Evolutionary conservation across 2,797 vertebrate genomes (phyloP).

Genomic region (Siniperca undulata): DNA sequence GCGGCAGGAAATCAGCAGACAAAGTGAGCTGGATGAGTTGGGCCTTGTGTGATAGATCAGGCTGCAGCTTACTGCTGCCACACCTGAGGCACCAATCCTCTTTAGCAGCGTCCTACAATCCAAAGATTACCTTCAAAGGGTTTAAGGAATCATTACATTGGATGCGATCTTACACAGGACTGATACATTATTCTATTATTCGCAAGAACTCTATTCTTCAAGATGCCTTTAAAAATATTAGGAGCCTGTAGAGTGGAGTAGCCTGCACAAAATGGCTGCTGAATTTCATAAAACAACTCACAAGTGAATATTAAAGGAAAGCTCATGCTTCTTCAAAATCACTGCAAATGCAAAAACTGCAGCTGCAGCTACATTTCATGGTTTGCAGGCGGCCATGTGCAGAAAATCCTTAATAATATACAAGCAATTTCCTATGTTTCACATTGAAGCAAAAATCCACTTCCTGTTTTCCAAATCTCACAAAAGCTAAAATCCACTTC

Average conservation of each 20-base stretch:
- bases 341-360: background rate
- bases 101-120: constrained; percentile 57
- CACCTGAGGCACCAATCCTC: constrained; percentile 65
- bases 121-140: constrained; percentile 66
- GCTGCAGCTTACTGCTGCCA: constrained; percentile 41
- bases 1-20: background rate
- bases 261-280: background rate
- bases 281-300: background rate
- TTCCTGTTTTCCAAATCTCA: background rate
- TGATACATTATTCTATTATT: background rate
- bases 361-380: background rate
- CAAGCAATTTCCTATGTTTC: background rate
- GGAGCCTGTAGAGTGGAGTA: background rate
- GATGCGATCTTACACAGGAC: background rate
- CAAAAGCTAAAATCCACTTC: background rate
- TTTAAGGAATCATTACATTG: constrained; percentile 45
- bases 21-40: constrained; percentile 11
- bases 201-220: background rate
- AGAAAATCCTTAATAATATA: background rate
- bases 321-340: background rate
- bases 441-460: background rate
- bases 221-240: background rate
- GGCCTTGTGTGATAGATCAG: constrained; percentile 31
- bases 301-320: background rate
- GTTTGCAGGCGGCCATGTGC: background rate